Conservation (phyloP, 2,888 invertebrate species). For the Zeuzera pyrina region DNA sequence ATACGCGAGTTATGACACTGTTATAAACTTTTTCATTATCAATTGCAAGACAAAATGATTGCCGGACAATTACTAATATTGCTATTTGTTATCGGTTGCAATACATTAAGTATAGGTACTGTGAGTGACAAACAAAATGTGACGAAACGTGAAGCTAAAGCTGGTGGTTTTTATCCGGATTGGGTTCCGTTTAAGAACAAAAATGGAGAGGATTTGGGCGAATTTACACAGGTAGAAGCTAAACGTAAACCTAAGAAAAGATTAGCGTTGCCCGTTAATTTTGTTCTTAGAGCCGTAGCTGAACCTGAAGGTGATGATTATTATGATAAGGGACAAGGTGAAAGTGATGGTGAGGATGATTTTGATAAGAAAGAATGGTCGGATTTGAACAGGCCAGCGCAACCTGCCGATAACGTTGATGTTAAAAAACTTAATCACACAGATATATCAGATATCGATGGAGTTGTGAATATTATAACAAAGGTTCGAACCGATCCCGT, state of each 20-base stretch:
- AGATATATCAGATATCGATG: slow-evolving; percentile 45
- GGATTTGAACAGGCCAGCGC: slow-evolving; percentile 31
- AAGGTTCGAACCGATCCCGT: no score
- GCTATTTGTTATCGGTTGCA: slow-evolving; percentile 21
- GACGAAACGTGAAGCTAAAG: slow-evolving; percentile 34
- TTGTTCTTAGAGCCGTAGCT: slow-evolving; percentile 40
- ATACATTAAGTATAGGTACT: slow-evolving; percentile 36
- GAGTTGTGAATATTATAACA: slow-evolving; percentile 48
- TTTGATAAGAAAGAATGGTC: slow-evolving; percentile 61
- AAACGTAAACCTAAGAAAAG: slow-evolving; percentile 53
- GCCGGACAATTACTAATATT: not conserved
- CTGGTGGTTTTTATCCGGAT: slow-evolving; percentile 42
- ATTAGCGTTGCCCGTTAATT: slow-evolving; percentile 49
- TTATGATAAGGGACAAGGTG: slow-evolving; percentile 44
- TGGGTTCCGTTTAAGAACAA: slow-evolving; percentile 66
- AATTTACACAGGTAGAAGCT: slow-evolving; percentile 36
- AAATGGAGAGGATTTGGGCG: slow-evolving; percentile 49
- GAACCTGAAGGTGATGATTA: slow-evolving; percentile 47
- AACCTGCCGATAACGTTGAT: slow-evolving; percentile 13
- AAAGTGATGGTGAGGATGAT: slow-evolving; percentile 44
- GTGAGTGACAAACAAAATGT: slow-evolving; percentile 34
- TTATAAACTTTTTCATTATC: slow-evolving; percentile 1
- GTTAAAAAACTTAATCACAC: slow-evolving; percentile 23
- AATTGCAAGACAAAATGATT: not conserved
- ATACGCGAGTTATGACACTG: slow-evolving; percentile 2